Evolutionary conservation across 2,797 vertebrate genomes (phyloP), one percentile per base, ranked within the genome.

Genomic region (Schizopygopsis malacanthus): DNA sequence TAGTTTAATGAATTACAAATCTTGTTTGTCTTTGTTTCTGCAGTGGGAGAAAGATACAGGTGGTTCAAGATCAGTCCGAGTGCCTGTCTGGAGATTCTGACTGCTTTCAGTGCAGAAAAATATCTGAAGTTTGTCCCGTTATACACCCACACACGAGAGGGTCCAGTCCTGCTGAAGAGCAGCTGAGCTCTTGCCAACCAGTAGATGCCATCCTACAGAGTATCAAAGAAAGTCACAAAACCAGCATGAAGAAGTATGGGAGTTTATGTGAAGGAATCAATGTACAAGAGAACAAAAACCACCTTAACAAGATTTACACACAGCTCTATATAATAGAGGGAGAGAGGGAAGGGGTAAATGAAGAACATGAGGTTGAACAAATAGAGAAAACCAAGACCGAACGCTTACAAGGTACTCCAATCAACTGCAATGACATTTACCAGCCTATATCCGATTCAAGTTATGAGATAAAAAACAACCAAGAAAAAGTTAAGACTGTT

Each of bases 321-420:
- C 22, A 85, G n/a, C 79, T 87, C 28, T 87, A 77, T 61, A 84
- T 89, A 61, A 85, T 72, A 18, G 81, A 87, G 37, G 86, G 81
- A 25, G 86, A 89, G 43, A 76, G 33, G 37, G 80, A 71, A 65
- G 76, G 84, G 22, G 67, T 83, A 43, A 80, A 89, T 80, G 28
- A 85, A 37, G 86, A 89, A 72, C 88, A 89, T 28, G 84, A 89
- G 70, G 52, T 89, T 22, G 63, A 65, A 39, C 75, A 89, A 47
- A 81, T 87, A 71, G 79, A 71, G 37, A 81, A n/a, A 69, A 22
- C 86, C 56, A 79, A 50, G 20, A 87, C 59, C 3, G 75, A 80
- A 20, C 15, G 22, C 25, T 77, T 83, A 16, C 73, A 78, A 79
- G 85, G 81, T 20, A 84, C 67, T 20, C 41, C 47, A 22, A 84